Conservation (phyloP, 64 coral and sea anemone species). For the Porites australiensis region DNA sequence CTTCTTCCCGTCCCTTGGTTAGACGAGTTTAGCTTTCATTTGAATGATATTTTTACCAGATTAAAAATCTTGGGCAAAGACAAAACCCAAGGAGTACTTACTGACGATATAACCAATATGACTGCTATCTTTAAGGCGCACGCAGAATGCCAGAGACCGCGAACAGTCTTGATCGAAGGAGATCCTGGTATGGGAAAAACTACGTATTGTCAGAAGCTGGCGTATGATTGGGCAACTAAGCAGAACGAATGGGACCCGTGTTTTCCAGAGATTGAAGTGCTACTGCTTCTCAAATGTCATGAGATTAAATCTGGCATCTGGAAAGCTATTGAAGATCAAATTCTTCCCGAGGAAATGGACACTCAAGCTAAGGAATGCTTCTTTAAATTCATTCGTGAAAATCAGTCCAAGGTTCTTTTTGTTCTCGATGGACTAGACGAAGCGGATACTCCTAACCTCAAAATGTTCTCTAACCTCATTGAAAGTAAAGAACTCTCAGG, state of each 20-base stretch:
- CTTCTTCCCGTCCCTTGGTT: not conserved
- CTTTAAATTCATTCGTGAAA: conserved; percentile 10
- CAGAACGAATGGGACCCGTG: not conserved
- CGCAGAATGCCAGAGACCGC: not conserved
- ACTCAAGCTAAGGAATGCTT: not conserved
- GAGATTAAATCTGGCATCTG: conserved; percentile 24
- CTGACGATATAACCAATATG: not conserved
- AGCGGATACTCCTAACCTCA: not conserved
- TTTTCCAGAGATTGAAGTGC: conserved; percentile 38
- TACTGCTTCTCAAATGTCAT: conserved; percentile 36
- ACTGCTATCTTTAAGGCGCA: not conserved
- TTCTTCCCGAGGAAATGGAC: conserved; percentile 32
- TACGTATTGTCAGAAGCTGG: conserved; percentile 8
- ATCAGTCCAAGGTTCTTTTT: conserved; percentile 28
- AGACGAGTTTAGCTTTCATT: not conserved
- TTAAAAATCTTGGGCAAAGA: not conserved
- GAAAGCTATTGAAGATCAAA: conserved; percentile 35
- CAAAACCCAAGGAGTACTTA: not conserved
- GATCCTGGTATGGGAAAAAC: conserved; percentile 43
- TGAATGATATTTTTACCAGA: not conserved
- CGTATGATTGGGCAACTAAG: conserved; percentile 28
- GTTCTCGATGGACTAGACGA: conserved; percentile 45
- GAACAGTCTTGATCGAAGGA: conserved; percentile 24
- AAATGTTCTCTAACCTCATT: not conserved
- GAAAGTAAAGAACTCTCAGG: not conserved